Evolutionary conservation across 2,113 vertebrate genomes (phyloP), one percentile per base, ranked within the genome.

Genomic region (Plectropomus leopardus): DNA sequence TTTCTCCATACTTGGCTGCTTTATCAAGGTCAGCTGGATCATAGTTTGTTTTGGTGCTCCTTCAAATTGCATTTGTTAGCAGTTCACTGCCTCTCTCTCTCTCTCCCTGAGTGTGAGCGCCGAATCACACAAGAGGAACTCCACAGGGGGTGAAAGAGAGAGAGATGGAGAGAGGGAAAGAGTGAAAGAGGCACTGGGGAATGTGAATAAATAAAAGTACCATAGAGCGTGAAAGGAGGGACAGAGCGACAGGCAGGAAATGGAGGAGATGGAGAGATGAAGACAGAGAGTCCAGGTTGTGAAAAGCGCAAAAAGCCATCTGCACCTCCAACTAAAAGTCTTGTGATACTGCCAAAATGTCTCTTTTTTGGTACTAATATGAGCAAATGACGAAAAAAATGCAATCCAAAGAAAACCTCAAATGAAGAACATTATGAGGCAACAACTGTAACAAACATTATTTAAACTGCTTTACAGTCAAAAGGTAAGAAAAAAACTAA

Each of bases 11-110:
- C 83, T 83, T 72, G 60, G 53, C 77, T 67, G 65, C 57, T 36
- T 65, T 57, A 61, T 81, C 75, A 78, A 89, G 87, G 84, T 86
- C 82, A 86, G 70, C 58, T 78, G 67, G 67, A 73, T 82, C 44
- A 23, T 40, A 5, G 58, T 60, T 65, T 84, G 76, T 78, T 80
- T 76, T 72, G 85, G 74, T 60, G 74, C 71, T 58, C 34, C 47
- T 61, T 76, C 55, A 83, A 84, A 88, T 80, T 75, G 76, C 34
- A 76, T 85, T 85, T 71, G 79, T 72, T 80, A 80, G 36, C 63
- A 72, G 59, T 47, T 63, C 51, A 26, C 45, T 60, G 44, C 44
- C 74, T 69, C 44, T 13, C 48, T 57, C 48, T 2, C 66, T 58
- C 4, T 57, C 48, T 2, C 66, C 54, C 4, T 14, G 7, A 26